Evolutionary conservation across 1,140 invertebrate genomes (phyloP).

Genomic region (Eulimnadia texana): DNA sequence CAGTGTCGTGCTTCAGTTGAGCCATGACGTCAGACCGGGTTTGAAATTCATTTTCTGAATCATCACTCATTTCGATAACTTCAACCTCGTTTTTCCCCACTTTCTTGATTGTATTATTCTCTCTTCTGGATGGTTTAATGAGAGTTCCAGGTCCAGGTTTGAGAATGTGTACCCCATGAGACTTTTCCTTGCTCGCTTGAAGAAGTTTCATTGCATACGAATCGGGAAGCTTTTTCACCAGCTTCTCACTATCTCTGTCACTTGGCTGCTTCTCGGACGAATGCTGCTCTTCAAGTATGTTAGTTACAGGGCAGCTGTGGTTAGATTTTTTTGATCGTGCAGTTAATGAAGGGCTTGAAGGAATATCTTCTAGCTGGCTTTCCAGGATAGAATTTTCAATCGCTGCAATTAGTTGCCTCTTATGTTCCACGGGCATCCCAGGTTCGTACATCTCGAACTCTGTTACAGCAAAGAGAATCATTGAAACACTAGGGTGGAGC

Average conservation of each 20-base stretch:
- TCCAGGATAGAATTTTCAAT: neutral
- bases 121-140: too few species aligned
- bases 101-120: neutral
- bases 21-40: too few species aligned
- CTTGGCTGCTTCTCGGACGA: too few species aligned
- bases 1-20: too few species aligned
- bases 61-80: neutral
- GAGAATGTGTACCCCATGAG: too few species aligned
- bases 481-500: neutral
- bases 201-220: neutral
- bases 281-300: too few species aligned
- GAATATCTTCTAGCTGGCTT: neutral
- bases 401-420: neutral
- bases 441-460: neutral
- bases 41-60: too few species aligned
- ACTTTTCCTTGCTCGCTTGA: neutral
- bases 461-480: neutral
- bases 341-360: neutral
- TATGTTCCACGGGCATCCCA: neutral
- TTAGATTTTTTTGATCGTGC: too few species aligned
- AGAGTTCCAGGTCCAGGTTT: too few species aligned
- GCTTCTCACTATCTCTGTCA: too few species aligned
- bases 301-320: too few species aligned
- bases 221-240: neutral
- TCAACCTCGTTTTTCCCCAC: neutral